phyloP scores from a whole-genome alignment of 2,797 vertebrate species.

The Phaenicophaeus curvirostris region DNA sequence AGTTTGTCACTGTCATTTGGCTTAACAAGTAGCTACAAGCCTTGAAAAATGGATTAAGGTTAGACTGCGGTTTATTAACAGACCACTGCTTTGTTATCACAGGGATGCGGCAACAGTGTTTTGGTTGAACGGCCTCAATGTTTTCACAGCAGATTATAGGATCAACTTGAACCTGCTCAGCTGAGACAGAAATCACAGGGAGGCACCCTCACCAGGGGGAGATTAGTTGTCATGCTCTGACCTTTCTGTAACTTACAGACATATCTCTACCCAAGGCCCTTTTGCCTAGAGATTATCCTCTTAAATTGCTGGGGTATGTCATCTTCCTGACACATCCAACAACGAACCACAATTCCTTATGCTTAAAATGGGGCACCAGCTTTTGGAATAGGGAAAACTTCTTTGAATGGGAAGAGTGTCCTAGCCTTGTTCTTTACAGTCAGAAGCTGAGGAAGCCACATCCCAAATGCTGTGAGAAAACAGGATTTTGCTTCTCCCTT shows the following conservation, averaged over 20 bases:
- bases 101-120: not conserved
- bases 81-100: not conserved
- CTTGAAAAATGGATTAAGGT: constrained; percentile 14
- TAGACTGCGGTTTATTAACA: not conserved
- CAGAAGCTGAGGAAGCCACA: not conserved
- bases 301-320: not conserved
- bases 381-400: not conserved
- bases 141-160: constrained; percentile 17
- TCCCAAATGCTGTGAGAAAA: not conserved
- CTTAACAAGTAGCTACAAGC: not conserved
- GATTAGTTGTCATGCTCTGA: constrained; percentile 14
- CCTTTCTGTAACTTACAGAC: constrained; percentile 16
- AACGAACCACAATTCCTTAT: not conserved
- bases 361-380: not conserved
- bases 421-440: not conserved
- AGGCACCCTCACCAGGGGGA: not conserved
- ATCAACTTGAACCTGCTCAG: not conserved
- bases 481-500: not conserved
- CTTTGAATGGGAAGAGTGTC: not conserved
- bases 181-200: not conserved
- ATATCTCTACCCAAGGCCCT: not conserved
- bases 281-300: not conserved
- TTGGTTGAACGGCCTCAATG: not conserved
- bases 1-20: not conserved
- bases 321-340: not conserved